phyloP scores from a whole-genome alignment of 2,797 vertebrate genomes.

The Argentina silus region DNA sequence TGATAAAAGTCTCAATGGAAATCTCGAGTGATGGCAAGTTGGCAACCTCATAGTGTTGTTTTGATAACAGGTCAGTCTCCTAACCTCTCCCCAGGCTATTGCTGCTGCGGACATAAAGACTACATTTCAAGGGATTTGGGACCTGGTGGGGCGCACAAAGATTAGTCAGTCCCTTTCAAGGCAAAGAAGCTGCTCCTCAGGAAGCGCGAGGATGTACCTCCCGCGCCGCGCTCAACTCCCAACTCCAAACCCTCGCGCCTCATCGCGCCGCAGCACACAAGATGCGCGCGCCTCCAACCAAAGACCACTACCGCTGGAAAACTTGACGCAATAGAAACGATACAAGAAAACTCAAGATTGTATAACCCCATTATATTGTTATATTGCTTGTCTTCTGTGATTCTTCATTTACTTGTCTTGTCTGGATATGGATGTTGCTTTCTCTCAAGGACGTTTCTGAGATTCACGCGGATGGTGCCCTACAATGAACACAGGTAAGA shows the following conservation, averaged over 20 bases:
- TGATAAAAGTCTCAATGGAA: too few relatives aligned
- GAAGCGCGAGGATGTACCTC: constrained; percentile 65
- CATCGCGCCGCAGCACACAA: constrained; percentile 58
- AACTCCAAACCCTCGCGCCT: constrained; percentile 39
- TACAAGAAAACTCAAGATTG: neutral
- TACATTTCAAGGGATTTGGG: too few relatives aligned
- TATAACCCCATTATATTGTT: neutral
- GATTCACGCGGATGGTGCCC: constrained; percentile 30
- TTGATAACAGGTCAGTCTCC: too few relatives aligned
- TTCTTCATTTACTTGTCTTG: neutral
- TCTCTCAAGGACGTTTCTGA: constrained; percentile 42
- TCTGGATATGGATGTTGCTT: constrained; percentile 1
- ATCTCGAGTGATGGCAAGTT: too few relatives aligned
- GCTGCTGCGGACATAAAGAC: too few relatives aligned
- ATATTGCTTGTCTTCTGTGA: neutral
- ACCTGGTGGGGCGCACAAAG: too few relatives aligned
- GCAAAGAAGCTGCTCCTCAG: constrained; percentile 30
- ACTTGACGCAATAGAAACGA: constrained; percentile 2
- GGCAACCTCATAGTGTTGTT: too few relatives aligned
- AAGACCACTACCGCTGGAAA: constrained; percentile 37
- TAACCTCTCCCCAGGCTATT: too few relatives aligned
- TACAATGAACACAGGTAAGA: constrained; percentile 79
- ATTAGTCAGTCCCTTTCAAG: neutral
- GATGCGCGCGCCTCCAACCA: constrained; percentile 55
- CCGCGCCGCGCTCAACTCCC: constrained; percentile 20